These are phyloP conservation scores for Pelosia muscerda DNA, from an alignment of 2,888 invertebrate species.

Conservation along the genomic window DNA sequence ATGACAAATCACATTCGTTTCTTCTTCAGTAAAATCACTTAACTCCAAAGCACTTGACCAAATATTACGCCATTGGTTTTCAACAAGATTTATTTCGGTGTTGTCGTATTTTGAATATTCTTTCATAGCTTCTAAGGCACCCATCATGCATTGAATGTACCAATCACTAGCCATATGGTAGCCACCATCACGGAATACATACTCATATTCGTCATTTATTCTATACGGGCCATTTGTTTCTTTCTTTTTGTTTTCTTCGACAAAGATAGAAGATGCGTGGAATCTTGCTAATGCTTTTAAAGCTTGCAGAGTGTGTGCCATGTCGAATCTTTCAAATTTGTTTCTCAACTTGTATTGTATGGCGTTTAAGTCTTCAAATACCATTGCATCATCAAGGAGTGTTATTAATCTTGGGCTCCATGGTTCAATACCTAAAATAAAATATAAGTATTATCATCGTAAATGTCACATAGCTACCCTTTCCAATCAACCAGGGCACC, in stretches of 20 bases:
- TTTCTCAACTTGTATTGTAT: slow-evolving; percentile 66
- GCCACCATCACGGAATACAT: slow-evolving; percentile 63
- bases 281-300: slow-evolving; percentile 80
- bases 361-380: slow-evolving; percentile 77
- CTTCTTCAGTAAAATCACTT: slow-evolving; percentile 63
- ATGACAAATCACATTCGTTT: slow-evolving; percentile 86
- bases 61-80: slow-evolving; percentile 65
- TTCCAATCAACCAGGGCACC: neutral
- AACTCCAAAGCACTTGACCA: slow-evolving; percentile 67
- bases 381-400: slow-evolving; percentile 66
- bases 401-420: slow-evolving; percentile 73
- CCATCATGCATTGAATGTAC: slow-evolving; percentile 74
- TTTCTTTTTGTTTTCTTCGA: slow-evolving; percentile 75
- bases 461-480: neutral
- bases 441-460: neutral
- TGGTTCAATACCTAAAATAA: slow-evolving; percentile 64
- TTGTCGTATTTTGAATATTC: slow-evolving; percentile 66
- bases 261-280: slow-evolving; percentile 84
- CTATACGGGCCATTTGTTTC: slow-evolving; percentile 58
- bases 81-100: slow-evolving; percentile 56
- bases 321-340: slow-evolving; percentile 76
- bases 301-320: slow-evolving; percentile 78
- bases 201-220: slow-evolving; percentile 66
- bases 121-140: slow-evolving; percentile 70
- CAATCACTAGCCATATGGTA: slow-evolving; percentile 65